Evolutionary conservation across 2,797 vertebrate species (phyloP).

Genomic region (Falco biarmicus): DNA sequence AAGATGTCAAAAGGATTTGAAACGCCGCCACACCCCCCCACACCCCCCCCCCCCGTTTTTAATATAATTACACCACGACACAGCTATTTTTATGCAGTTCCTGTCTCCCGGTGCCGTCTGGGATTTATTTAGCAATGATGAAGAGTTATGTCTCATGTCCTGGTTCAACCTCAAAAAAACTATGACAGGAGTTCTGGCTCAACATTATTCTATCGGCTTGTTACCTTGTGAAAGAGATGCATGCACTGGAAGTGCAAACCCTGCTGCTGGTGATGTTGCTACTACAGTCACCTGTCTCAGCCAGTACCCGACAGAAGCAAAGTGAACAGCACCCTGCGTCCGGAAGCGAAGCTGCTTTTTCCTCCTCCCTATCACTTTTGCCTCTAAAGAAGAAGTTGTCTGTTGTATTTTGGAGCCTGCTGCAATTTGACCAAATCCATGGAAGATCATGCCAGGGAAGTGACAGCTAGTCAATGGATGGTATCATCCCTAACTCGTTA

Average conservation of each 20-base stretch:
- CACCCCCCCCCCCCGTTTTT: neutral
- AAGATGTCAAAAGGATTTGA: neutral
- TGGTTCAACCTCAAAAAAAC: neutral
- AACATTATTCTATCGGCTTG: fast-evolving
- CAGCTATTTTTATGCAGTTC: slow-evolving; percentile 12
- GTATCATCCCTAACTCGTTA: neutral
- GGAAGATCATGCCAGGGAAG: neutral
- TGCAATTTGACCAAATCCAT: neutral
- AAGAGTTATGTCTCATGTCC: neutral
- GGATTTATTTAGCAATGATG: neutral
- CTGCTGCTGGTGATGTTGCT: neutral
- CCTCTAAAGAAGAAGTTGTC: neutral
- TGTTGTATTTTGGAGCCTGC: neutral
- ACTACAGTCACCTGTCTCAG: neutral
- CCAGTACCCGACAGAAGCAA: neutral
- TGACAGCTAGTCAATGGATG: slow-evolving; percentile 1
- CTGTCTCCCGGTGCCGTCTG: neutral
- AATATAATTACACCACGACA: neutral
- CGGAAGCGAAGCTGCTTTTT: neutral
- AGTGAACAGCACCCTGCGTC: fast-evolving
- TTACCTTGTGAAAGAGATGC: neutral
- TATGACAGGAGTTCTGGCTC: neutral
- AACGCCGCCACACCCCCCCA: too few relatives aligned
- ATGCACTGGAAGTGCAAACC: neutral
- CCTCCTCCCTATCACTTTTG: neutral